A percentile compares a stretch with the other conserved stretches of the same genome.
These are phyloP conservation scores for Petrolisthes manimaculis DNA, from an alignment of 2,888 invertebrate genomes.

Conservation along the genomic window DNA sequence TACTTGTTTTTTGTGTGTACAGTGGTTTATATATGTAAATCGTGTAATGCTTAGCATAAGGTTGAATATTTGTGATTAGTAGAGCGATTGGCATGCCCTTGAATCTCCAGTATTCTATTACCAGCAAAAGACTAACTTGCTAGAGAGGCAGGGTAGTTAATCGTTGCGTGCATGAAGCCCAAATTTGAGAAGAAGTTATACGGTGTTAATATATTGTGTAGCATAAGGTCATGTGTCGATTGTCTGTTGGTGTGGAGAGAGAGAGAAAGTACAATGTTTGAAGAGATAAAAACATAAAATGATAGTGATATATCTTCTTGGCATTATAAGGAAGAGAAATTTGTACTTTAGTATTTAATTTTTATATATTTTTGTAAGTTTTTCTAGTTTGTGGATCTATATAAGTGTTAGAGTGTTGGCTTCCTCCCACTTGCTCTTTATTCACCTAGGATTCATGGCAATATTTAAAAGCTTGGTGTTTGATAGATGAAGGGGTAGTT, in stretches of 20 bases:
- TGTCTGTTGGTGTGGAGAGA: not conserved
- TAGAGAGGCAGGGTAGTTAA: not conserved
- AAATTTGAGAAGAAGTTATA: not conserved
- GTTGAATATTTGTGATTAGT: not conserved
- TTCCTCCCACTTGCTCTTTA: constrained; percentile 10
- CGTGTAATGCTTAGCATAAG: constrained; percentile 32
- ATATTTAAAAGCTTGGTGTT: constrained; percentile 17
- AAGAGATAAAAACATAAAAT: constrained; percentile 23
- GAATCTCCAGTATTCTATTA: constrained; percentile 3
- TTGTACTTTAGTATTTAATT: constrained; percentile 33
- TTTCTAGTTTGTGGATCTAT: constrained; percentile 30
- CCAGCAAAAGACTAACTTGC: not conserved
- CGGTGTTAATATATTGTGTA: not conserved
- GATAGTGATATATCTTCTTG: constrained; percentile 29
- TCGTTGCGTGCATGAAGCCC: not conserved
- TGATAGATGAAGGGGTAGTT: constrained; percentile 19
- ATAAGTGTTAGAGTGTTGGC: constrained; percentile 14
- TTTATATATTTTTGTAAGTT: constrained; percentile 34
- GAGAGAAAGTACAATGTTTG: constrained; percentile 22
- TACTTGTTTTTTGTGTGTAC: constrained; percentile 27
- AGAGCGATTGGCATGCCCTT: not conserved
- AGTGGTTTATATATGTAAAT: constrained; percentile 26
- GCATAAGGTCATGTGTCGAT: constrained; percentile 29
- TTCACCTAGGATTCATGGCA: not conserved
- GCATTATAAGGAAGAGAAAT: constrained; percentile 21